Conservation (phyloP, 2,113 vertebrate genomes). For the Sylvietta virens region DNA sequence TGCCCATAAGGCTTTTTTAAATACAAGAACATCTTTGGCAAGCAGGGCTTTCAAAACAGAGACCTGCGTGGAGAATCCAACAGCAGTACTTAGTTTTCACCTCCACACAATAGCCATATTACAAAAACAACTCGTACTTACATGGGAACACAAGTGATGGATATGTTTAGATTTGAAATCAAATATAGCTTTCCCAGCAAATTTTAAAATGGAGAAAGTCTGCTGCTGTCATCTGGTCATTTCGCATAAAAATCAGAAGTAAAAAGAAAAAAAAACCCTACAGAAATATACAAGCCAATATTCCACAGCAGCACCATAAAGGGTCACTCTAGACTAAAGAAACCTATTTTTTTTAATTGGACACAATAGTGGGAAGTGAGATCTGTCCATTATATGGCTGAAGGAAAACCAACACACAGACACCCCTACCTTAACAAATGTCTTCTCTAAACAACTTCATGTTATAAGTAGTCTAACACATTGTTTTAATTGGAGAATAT, state of each 20-base stretch:
- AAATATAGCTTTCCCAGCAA: background rate
- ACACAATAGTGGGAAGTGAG: background rate
- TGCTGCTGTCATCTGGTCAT: background rate
- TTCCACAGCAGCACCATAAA: background rate
- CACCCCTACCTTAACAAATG: background rate
- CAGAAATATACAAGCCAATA: background rate
- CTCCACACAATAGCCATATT: background rate
- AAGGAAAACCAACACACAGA: background rate
- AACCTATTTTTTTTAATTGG: background rate
- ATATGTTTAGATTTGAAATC: background rate
- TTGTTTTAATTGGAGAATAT: background rate
- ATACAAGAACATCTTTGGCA: background rate
- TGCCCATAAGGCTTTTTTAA: background rate
- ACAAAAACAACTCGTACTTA: background rate
- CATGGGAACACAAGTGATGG: background rate
- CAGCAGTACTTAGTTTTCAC: background rate
- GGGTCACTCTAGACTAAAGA: background rate
- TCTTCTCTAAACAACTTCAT: background rate
- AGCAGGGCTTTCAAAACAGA: constrained; percentile 1
- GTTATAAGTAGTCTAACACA: background rate
- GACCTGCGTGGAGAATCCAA: background rate
- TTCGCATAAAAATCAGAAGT: background rate
- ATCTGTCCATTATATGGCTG: background rate
- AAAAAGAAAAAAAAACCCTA: background rate
- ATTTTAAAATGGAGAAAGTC: background rate